Conservation (phyloP, 2,888 invertebrate species). For the Sphinx pinastri region DNA sequence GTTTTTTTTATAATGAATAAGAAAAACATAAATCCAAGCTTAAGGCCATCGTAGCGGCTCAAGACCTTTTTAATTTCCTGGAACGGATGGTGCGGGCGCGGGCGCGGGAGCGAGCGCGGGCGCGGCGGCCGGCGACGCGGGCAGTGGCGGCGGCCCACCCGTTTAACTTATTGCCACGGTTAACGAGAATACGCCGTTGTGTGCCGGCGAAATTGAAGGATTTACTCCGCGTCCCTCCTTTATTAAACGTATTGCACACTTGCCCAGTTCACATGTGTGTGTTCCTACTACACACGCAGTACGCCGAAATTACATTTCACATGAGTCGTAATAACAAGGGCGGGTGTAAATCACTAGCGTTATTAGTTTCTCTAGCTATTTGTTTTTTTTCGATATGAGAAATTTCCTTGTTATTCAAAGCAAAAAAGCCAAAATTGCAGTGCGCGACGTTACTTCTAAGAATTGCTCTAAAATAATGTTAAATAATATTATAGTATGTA, state of each 20-base stretch:
- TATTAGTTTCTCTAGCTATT: slow-evolving; percentile 82
- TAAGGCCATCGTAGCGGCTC: slow-evolving; percentile 43
- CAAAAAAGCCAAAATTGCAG: background rate
- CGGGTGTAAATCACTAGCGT: slow-evolving; percentile 82
- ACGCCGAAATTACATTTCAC: slow-evolving; percentile 83
- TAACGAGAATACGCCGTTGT: slow-evolving; percentile 84
- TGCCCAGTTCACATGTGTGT: slow-evolving; percentile 57
- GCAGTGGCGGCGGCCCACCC: slow-evolving; percentile 61
- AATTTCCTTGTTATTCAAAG: background rate
- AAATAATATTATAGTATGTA: background rate
- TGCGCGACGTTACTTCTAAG: background rate
- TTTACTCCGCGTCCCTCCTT: slow-evolving; percentile 84
- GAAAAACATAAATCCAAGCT: slow-evolving; percentile 32
- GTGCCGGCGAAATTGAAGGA: slow-evolving; percentile 84
- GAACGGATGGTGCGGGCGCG: slow-evolving; percentile 44
- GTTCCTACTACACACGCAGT: slow-evolving; percentile 68
- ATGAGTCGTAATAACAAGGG: slow-evolving; percentile 84
- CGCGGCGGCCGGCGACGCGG: slow-evolving; percentile 48
- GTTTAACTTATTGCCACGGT: slow-evolving; percentile 84
- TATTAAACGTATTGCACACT: slow-evolving; percentile 84
- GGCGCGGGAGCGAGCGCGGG: slow-evolving; percentile 44
- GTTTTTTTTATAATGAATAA: slow-evolving; percentile 8
- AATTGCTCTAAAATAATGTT: background rate
- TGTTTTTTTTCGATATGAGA: slow-evolving; percentile 68
- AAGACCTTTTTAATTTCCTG: slow-evolving; percentile 79